Evolutionary conservation across 2,888 invertebrate species (phyloP), one percentile per base, ranked within the genome.

Genomic region (Cantharis rustica): DNA sequence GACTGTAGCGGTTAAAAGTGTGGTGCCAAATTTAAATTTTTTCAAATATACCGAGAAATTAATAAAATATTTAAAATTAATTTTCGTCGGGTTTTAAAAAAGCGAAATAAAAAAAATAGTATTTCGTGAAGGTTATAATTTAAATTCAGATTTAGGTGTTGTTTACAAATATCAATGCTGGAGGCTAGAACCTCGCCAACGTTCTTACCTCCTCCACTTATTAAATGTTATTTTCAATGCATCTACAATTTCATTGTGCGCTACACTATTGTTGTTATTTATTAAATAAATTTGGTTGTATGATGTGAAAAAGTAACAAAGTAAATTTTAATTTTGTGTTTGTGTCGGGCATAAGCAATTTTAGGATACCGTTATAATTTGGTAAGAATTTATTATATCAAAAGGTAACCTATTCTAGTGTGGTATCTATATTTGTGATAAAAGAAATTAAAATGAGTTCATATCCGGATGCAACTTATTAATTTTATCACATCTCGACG

Each of bases 11-110:
- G 17, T 23, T 11, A 61, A 63, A 16, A 27, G n/a, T 61, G 11
- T 26, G 61, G 74, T 63, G 74, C 69, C 66, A 74, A 64, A 69
- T 77, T 77, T 74, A 70, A 77, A 77, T 68, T n/a, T 5, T 47
- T 7, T 47, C 5, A 5, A 47, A 47, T n/a, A n/a, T n/a, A 7
- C 47, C n/a, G 4, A 13, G n/a, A 2, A 3, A 47, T 47, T n/a
- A n/a, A 47, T 47, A 0, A 47, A 47, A n/a, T n/a, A 7, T n/a
- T 9, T n/a, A n/a, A 5, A n/a, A 7, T n/a, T 47, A 47, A 47
- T 47, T 47, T 9, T n/a, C n/a, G 11, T 31, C 1, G 10, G 13
- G 13, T 31, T 31, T 47, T 47, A n/a, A n/a, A n/a, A n/a, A n/a
- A n/a, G n/a, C n/a, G 47, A 3, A 0, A 47, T 7, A 1, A 9